Base-by-base conservation (phyloP, 2,797 vertebrate species). In the Tenualosa ilisha region DNA sequence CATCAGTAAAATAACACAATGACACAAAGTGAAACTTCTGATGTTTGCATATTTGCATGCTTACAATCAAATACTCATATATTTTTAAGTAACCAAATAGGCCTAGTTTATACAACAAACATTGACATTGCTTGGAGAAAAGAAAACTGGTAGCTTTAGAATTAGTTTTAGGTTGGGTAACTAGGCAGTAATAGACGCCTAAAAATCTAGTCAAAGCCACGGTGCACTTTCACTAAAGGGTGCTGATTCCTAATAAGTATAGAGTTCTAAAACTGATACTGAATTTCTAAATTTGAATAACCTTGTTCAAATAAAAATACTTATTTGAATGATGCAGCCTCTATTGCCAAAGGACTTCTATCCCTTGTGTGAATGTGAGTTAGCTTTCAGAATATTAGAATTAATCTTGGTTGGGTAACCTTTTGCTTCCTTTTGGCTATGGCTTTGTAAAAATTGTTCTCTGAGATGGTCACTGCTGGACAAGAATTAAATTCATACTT, bases 401-500 rank as follows among this genome's bases (percentile, higher is more conserved):
- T 79, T 22, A 79, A 79, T 79, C 72, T 79, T 46, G 20, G 72
- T 17, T 5, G 26, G 37, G 17, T 20, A 75, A 20, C 5, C 20
- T 82, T 31, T 13, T 6, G 9, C 7, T 37, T 61, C 43, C 15
- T 46, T 43, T 8, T 46, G 37, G 13, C 22, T 54, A 15, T 31
- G 6, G 53, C 22, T 59, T 24, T 59, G 50, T n/a, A 49, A 49
- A n/a, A 84, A 53, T 85, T 6, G 20, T 40, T 5, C 26, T 79
- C 24, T 61, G 46, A 79, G 17, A 86, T 83, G 46, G 11, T 12
- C 72, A 22, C 72, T 46, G 40, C 72, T 46, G 40, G 72, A 46
- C 40, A 79, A 20, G 15, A 7, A 63, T 12, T 53, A 50, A 11
- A 13, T 50, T 49, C 82, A 83, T 95, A 97, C 97, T 94, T 95